Evolutionary conservation across 2,113 vertebrate species (phyloP), one percentile per base, ranked within the genome.

Genomic region (Diphyllodes magnificus): DNA sequence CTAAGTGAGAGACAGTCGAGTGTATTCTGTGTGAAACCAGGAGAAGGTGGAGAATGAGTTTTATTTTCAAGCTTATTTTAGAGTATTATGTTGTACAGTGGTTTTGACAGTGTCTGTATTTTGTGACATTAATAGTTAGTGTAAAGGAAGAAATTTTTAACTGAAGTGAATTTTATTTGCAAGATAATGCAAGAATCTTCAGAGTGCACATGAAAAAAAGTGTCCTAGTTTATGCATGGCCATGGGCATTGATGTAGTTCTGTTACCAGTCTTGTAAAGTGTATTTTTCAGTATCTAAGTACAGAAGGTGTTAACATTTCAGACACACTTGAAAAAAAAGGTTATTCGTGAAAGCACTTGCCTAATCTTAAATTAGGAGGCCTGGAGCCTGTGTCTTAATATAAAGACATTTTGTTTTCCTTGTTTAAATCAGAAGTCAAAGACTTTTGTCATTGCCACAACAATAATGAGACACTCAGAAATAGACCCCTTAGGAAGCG

Each of bases 341-440:
- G 30, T 69, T 90, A 35, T 71, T 91, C 81, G 61, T 92, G 47
- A 44, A 92, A 86, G 33, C 47, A 75, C 60, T 92, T 84, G 51
- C 49, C 88, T 89, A 71, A 71, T 73, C 25, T 91, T 86, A 49
- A 86, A 63, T 84, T 78, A 68, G 53, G 49, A 71, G 22, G 44
- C 25, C 51, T 86, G 56, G 59, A 83, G 51, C 56, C 16, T 37
- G 2, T 70, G 33, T 61, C 39, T 61, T 78, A 42, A 54, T 80
- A 84, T 57, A 54, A 94, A 91, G 80, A 45, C 47, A n/a, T 71
- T 87, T 92, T 93, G 86, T 89, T 93, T 90, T 81, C 42, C 39
- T 47, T 78, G 45, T 87, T 90, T 91, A 76, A 95, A 73, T 60
- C n/a, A 60, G 30, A 93, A 94, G 33, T 70, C 76, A 91, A 90